These are phyloP conservation scores for Dipus sagitta DNA, from an alignment of 2,797 vertebrate genomes.

Conservation along the genomic window DNA sequence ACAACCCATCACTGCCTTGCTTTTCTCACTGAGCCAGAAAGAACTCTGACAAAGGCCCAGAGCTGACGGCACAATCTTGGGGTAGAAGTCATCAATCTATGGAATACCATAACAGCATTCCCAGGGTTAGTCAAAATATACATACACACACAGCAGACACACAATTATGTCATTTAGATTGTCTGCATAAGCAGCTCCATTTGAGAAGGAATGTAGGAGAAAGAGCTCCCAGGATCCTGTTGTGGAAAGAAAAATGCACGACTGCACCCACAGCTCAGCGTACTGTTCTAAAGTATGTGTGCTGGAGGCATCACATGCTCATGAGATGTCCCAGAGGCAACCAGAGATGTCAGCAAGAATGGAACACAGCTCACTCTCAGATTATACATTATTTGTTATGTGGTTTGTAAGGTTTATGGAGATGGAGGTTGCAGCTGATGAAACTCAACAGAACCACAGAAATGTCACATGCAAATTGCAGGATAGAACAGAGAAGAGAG, in stretches of 20 bases:
- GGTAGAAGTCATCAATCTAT: constrained; percentile 57
- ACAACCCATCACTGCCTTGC: neutral
- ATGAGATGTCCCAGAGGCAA: too few species aligned
- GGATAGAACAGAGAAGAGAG: neutral
- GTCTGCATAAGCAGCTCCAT: constrained; percentile 28
- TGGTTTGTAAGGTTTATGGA: constrained; percentile 21
- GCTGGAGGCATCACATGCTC: neutral
- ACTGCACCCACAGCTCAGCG: constrained; percentile 18
- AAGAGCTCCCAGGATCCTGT: constrained; percentile 52
- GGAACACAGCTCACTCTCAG: neutral
- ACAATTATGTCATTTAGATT: constrained; percentile 54
- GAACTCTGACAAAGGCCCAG: constrained; percentile 35
- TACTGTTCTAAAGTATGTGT: neutral
- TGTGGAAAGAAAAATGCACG: constrained; percentile 60
- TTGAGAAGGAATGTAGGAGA: constrained; percentile 47
- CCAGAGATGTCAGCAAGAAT: neutral
- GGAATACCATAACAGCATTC: constrained; percentile 48
- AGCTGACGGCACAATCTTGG: constrained; percentile 41
- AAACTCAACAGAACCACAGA: constrained; percentile 10
- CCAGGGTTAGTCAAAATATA: constrained; percentile 68
- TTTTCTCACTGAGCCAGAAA: constrained; percentile 71
- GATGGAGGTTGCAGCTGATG: neutral
- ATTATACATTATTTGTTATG: constrained; percentile 31
- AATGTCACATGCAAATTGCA: neutral
- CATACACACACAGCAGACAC: neutral